These are phyloP conservation scores for Oryzias melastigma DNA, from an alignment of 2,113 vertebrate species.

Conservation along the genomic window DNA sequence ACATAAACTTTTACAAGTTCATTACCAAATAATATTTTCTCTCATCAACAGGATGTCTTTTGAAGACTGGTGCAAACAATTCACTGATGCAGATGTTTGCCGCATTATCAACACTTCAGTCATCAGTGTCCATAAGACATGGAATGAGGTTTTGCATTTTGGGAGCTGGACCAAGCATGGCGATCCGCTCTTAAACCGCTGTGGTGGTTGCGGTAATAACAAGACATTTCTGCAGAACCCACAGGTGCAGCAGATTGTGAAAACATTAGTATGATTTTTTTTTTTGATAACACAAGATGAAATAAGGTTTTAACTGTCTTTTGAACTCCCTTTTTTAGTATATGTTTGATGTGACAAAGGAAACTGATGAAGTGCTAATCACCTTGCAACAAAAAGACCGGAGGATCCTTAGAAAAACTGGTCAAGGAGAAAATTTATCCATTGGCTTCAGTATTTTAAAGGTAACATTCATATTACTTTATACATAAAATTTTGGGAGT, in stretches of 20 bases:
- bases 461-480: slow-evolving; percentile 63
- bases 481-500: not conserved
- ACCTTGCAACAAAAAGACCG: slow-evolving; percentile 89
- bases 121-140: slow-evolving; percentile 85
- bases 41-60: slow-evolving; percentile 85
- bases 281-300: no score
- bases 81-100: slow-evolving; percentile 86
- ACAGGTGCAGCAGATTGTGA: slow-evolving; percentile 76
- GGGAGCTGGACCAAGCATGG: slow-evolving; percentile 84
- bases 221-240: slow-evolving; percentile 93
- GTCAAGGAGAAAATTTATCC: slow-evolving; percentile 84
- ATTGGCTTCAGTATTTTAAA: slow-evolving; percentile 88
- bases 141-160: slow-evolving; percentile 79
- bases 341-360: slow-evolving; percentile 86
- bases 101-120: slow-evolving; percentile 86
- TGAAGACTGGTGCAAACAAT: slow-evolving; percentile 90
- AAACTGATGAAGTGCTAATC: slow-evolving; percentile 84
- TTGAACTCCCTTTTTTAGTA: slow-evolving; percentile 72
- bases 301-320: no score
- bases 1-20: not conserved
- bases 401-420: slow-evolving; percentile 79
- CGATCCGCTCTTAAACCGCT: slow-evolving; percentile 85
- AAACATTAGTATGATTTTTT: no score
- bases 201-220: slow-evolving; percentile 90
- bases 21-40: not conserved